Conservation (phyloP, 35 echinoderm and acorn worm species). For the Hemicentrotus pulcherrimus region DNA sequence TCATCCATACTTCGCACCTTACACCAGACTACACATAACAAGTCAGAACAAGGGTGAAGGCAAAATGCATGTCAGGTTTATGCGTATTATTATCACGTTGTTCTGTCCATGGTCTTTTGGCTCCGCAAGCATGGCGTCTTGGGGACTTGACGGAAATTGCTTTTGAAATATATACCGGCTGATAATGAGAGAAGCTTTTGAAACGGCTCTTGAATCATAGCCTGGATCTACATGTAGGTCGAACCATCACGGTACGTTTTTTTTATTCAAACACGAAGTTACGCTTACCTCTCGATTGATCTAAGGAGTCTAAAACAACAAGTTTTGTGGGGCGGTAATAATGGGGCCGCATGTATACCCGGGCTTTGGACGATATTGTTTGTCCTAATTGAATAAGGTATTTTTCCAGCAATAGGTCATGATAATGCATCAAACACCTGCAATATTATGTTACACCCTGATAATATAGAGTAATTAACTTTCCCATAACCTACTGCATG, state of each 20-base stretch:
- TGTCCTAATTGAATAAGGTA: too few species aligned
- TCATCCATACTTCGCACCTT: too few species aligned
- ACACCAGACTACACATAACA: too few species aligned
- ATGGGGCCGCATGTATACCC: not conserved
- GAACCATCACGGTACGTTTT: not conserved
- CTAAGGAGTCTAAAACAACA: not conserved
- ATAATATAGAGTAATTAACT: too few species aligned
- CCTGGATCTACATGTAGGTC: not conserved
- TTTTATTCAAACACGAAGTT: too few species aligned
- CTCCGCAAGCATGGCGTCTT: not conserved
- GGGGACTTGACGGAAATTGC: slow-evolving; percentile 7
- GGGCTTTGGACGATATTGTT: too few species aligned
- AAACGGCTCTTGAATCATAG: not conserved
- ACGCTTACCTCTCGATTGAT: not conserved
- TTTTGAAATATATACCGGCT: not conserved
- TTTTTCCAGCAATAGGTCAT: too few species aligned
- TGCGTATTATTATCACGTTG: too few species aligned
- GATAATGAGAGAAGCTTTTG: not conserved
- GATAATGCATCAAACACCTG: too few species aligned
- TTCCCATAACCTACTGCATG: too few species aligned
- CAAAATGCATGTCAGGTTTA: not conserved
- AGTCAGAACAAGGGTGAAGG: not conserved
- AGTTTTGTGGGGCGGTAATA: not conserved
- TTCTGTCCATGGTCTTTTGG: not conserved
- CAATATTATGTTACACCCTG: too few species aligned